phyloP scores from a whole-genome alignment of 1,140 invertebrate genomes.

The Berghia stephanieae region DNA sequence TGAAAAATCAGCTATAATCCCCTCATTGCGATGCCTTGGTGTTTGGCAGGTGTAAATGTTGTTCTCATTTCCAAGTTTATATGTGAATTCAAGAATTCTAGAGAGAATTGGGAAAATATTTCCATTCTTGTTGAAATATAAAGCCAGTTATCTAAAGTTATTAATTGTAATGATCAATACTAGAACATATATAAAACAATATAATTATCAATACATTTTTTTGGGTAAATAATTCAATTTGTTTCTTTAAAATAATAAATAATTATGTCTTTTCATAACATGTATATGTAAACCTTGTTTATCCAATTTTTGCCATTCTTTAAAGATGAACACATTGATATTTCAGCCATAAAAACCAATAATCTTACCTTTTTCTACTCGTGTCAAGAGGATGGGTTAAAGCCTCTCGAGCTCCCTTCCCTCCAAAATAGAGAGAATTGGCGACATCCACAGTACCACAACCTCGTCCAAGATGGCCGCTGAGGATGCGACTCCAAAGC shows the following conservation, averaged over 20 bases:
- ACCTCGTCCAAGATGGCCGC: conserved; percentile 54
- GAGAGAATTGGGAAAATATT: too few relatives aligned
- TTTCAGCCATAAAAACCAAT: neutral
- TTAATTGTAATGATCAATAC: neutral
- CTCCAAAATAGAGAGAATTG: conserved; percentile 61
- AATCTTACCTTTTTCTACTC: conserved; percentile 51
- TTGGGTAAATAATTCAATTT: conserved; percentile 1
- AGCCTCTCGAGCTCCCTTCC: conserved; percentile 58
- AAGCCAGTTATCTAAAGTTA: neutral
- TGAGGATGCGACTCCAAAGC: conserved; percentile 54
- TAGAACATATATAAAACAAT: too few relatives aligned
- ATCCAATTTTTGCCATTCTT: too few relatives aligned
- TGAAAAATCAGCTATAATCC: conserved; percentile 61
- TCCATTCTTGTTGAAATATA: too few relatives aligned
- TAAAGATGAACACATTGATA: neutral
- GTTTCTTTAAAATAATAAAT: neutral
- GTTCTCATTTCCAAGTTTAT: conserved; percentile 54
- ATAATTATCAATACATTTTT: neutral
- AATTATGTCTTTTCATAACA: too few relatives aligned
- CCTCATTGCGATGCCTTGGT: conserved; percentile 56
- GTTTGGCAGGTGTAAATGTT: conserved; percentile 40
- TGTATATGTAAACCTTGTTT: too few relatives aligned
- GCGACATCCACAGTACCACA: conserved; percentile 61
- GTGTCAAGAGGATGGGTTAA: conserved; percentile 57
- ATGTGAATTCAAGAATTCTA: conserved; percentile 61